Conservation (phyloP, 2,888 invertebrate genomes). For the Kryphioiulus occultus region DNA sequence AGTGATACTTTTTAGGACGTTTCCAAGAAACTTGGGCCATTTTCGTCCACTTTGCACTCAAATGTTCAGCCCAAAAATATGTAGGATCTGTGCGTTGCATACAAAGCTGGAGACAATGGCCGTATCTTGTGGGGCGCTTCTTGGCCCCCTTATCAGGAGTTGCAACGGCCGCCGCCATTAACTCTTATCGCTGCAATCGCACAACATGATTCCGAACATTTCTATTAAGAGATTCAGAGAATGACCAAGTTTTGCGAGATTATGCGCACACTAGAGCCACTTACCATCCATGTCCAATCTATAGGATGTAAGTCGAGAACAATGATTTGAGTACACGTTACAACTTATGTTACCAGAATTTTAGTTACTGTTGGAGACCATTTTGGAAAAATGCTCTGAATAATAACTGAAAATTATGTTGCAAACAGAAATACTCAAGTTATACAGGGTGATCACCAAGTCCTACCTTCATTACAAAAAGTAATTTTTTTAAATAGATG, state of each 20-base stretch:
- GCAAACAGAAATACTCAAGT: too few relatives aligned
- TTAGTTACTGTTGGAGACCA: too few relatives aligned
- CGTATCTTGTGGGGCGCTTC: not conserved
- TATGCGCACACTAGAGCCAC: not conserved
- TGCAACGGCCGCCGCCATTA: not conserved
- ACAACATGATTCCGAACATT: not conserved
- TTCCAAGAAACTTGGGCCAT: slow-evolving; percentile 31
- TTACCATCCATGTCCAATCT: not conserved
- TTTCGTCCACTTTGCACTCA: slow-evolving; percentile 35
- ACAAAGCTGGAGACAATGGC: slow-evolving; percentile 7
- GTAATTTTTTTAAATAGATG: too few relatives aligned
- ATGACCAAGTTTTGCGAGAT: not conserved
- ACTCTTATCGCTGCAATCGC: not conserved
- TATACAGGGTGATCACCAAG: too few relatives aligned
- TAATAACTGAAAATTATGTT: too few relatives aligned
- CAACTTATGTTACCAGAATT: too few relatives aligned
- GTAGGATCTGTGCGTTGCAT: slow-evolving; percentile 31
- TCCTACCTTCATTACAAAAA: too few relatives aligned
- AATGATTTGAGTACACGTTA: too few relatives aligned
- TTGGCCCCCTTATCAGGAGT: not conserved
- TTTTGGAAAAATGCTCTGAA: too few relatives aligned
- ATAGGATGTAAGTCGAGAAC: too few relatives aligned
- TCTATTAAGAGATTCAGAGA: not conserved
- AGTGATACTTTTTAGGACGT: slow-evolving; percentile 35
- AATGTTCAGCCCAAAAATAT: slow-evolving; percentile 13